Percentiles rank a stretch among this genome's conserved stretches.
These are phyloP conservation scores for Acronicta leporina DNA, from an alignment of 2,888 invertebrate species.

Conservation along the genomic window DNA sequence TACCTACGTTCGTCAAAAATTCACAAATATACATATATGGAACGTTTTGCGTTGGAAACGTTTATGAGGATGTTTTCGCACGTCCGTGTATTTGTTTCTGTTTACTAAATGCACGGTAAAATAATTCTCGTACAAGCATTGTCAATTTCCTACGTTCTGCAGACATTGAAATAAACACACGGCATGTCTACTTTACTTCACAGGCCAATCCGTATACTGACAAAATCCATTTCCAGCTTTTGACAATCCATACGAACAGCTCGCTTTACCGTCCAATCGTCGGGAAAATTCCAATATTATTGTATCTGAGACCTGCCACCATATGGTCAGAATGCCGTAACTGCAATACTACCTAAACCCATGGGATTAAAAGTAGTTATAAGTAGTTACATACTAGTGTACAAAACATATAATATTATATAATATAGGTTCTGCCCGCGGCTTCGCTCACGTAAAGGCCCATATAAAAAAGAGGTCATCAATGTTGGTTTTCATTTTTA, in stretches of 20 bases:
- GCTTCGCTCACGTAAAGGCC: too few species aligned
- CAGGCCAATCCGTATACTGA: conserved; percentile 40
- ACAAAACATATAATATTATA: too few species aligned
- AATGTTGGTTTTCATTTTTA: too few species aligned
- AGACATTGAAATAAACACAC: not conserved
- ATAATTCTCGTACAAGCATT: not conserved
- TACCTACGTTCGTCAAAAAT: conserved; percentile 26
- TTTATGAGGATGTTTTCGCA: conserved; percentile 16
- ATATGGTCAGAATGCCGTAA: conserved; percentile 11
- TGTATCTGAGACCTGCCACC: conserved; percentile 19
- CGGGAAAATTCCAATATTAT: conserved; percentile 27
- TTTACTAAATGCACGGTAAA: conserved; percentile 2
- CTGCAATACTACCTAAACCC: too few species aligned
- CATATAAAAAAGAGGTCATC: too few species aligned
- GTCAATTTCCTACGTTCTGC: not conserved
- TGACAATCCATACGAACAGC: conserved; percentile 59
- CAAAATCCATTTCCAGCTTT: conserved; percentile 60
- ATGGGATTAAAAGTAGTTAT: too few species aligned
- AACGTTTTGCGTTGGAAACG: conserved; percentile 11
- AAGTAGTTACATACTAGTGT: too few species aligned
- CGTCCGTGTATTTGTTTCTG: conserved; percentile 13
- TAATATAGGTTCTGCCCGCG: too few species aligned
- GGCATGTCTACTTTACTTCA: conserved; percentile 24
- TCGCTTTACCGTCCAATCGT: conserved; percentile 34
- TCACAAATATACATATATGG: conserved; percentile 34